Evolutionary conservation across 2,888 invertebrate species (phyloP).

Genomic region (Spodoptera picta): DNA sequence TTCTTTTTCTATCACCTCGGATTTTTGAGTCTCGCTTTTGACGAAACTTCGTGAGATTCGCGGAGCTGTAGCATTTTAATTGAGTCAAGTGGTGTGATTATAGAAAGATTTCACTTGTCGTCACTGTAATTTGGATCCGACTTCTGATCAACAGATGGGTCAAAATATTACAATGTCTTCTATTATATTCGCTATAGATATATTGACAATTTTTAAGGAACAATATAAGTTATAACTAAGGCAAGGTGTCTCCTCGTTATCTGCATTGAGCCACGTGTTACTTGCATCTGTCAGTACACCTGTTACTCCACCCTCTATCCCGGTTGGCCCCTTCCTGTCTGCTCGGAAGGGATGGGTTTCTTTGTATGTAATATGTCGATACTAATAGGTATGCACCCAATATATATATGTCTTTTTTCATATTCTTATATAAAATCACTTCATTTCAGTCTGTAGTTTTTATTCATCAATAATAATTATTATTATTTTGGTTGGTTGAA

Average conservation of each 20-base stretch:
- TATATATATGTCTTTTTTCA: no score
- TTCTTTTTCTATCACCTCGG: constrained; percentile 71
- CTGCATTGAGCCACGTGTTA: constrained; percentile 59
- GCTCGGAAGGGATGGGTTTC: constrained; percentile 14
- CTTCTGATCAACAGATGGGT: no score
- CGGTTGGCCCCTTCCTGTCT: constrained; percentile 34
- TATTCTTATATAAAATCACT: no score
- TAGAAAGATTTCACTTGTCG: constrained; percentile 23
- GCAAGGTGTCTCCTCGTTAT: constrained; percentile 31
- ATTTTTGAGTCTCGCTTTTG: constrained; percentile 42
- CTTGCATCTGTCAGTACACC: constrained; percentile 67
- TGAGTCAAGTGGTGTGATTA: constrained; percentile 18
- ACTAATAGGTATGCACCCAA: no score
- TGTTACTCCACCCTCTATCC: constrained; percentile 49
- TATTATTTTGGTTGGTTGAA: constrained; percentile 1
- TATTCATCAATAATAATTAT: neutral
- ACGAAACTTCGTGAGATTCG: constrained; percentile 36
- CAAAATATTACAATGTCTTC: no score
- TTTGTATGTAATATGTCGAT: constrained; percentile 1
- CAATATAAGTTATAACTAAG: neutral
- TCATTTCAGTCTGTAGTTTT: no score
- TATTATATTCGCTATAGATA: no score
- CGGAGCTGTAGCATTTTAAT: constrained; percentile 38
- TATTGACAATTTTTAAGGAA: neutral
- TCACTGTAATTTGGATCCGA: constrained; percentile 5